phyloP scores from a whole-genome alignment of 2,113 vertebrate species.

The Thermophis baileyi region DNA sequence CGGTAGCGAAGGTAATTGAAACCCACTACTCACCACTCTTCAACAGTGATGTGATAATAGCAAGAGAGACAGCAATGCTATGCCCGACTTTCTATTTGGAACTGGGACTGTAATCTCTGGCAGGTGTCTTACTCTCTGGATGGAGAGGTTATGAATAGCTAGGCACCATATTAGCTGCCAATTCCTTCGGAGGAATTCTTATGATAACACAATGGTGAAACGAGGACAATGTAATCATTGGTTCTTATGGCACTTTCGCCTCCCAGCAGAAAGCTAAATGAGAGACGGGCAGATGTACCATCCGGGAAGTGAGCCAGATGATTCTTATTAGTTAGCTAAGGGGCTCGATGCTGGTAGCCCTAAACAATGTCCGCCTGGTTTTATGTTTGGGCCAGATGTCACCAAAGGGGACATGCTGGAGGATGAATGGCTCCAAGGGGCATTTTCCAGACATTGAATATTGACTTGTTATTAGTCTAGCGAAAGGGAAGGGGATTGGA shows the following conservation, averaged over 20 bases:
- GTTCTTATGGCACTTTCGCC: slow-evolving; percentile 13
- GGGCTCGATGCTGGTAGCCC: neutral
- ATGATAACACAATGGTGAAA: slow-evolving; percentile 1
- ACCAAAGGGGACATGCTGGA: neutral
- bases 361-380: slow-evolving; percentile 30
- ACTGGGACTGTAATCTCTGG: slow-evolving; percentile 15
- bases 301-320: slow-evolving; percentile 31
- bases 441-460: neutral
- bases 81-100: slow-evolving; percentile 24
- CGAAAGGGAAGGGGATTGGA: neutral
- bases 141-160: slow-evolving; percentile 14
- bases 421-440: neutral
- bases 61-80: neutral
- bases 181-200: neutral
- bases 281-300: slow-evolving; percentile 29
- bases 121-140: slow-evolving; percentile 8
- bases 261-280: neutral
- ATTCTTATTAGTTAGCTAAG: slow-evolving; percentile 31
- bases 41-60: neutral
- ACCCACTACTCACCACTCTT: neutral
- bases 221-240: neutral
- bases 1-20: too few species aligned
- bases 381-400: slow-evolving; percentile 12
- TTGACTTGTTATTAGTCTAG: neutral
- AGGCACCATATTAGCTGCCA: slow-evolving; percentile 4